Percentiles rank a stretch among this genome's conserved stretches.
Conservation (phyloP, 2,888 invertebrate genomes). For the Lithophane ornitopus region DNA sequence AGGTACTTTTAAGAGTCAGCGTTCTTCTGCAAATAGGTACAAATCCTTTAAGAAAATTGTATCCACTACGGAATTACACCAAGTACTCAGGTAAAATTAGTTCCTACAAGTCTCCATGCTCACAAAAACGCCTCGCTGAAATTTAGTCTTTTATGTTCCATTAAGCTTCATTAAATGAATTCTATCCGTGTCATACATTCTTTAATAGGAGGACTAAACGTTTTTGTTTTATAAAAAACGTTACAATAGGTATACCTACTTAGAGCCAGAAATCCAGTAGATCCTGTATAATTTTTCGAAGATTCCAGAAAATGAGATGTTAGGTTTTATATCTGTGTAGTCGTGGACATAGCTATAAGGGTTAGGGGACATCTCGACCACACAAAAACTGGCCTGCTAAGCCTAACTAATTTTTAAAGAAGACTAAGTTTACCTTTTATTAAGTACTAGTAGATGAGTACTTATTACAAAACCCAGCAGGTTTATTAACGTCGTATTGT, state of each 20-base stretch:
- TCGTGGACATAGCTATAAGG: too few relatives aligned
- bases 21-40: background rate
- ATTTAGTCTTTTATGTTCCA: constrained; percentile 1
- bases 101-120: background rate
- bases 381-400: too few relatives aligned
- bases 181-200: background rate
- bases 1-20: background rate
- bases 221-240: background rate
- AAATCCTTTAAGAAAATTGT: background rate
- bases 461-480: too few relatives aligned
- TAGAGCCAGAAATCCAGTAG: background rate
- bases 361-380: too few relatives aligned
- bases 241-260: background rate
- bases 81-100: background rate
- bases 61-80: background rate
- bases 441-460: too few relatives aligned
- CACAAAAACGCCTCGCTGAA: background rate
- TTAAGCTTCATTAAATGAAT: background rate
- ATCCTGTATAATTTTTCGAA: background rate
- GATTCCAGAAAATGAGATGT: background rate
- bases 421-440: too few relatives aligned
- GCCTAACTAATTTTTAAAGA: too few relatives aligned
- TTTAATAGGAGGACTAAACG: background rate
- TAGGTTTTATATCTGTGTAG: background rate
- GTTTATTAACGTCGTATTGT: too few relatives aligned